Base-by-base conservation (phyloP, 1,140 invertebrate species). In the Centruroides vittatus region DNA sequence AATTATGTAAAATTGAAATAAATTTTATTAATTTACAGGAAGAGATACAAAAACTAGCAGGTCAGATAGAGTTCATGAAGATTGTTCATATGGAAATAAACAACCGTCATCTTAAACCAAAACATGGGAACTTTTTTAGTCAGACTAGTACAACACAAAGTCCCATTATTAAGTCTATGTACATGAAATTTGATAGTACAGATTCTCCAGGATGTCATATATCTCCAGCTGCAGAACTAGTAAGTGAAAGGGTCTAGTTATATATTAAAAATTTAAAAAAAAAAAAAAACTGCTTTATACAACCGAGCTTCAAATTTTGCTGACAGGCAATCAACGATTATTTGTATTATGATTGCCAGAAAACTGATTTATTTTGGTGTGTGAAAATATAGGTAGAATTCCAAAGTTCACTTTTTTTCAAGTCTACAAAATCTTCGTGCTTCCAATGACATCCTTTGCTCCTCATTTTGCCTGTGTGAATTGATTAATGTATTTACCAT, bases 21-120 rank as follows among this genome's bases (percentile, higher is more conserved):
- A 23, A 23, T 23, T 23, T 23, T 8, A 41, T 41, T 41, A 1
- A 41, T 41, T 56, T 56, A 8, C 6, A 56, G 79, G 88, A 92
- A 70, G 88, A 93, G 76, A 83, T 93, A 23, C 88, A 92, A 67
- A 91, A 91, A 70, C 72, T 93, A 34, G 55, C 55, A 8, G 55
- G 4, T 5, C 55, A 56, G 55, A 23, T 56, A 41, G 55, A 56
- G 11, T 56, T 56, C 11, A 56, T 56, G 35, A 13, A 35, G 55
- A 56, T 56, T 23, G 55, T 35, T 47, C 55, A 56, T 56, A 35
- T 56, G 51, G 86, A 90, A 71, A 83, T 89, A 74, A 88, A 91
- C 73, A 93, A 93, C 73, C 78, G 88, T 13, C 89, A 93, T 72
- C 73, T 92, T 60, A 86, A 88, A 67, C 86, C 86, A 52, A 86